Evolutionary conservation across 2,113 vertebrate species (phyloP).

Genomic region (Symphodus melops): DNA sequence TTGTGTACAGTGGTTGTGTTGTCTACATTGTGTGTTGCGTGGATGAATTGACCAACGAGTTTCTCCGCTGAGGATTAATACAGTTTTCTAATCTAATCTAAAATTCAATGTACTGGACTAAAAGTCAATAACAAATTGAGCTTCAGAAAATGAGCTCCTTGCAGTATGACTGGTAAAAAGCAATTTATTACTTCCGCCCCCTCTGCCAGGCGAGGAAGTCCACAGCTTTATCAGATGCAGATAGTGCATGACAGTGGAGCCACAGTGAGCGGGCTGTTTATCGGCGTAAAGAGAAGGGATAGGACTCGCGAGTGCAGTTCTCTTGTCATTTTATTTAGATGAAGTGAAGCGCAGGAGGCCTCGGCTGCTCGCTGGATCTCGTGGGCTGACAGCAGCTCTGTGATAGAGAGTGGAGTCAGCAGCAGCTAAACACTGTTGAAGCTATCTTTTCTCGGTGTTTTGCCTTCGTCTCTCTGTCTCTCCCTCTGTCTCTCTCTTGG

Average conservation of each 20-base stretch:
- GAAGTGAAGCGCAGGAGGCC: constrained; percentile 17
- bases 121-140: constrained; percentile 18
- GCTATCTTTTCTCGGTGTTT: constrained; percentile 23
- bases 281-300: constrained; percentile 75
- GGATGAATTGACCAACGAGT: too few species aligned
- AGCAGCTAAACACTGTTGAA: constrained; percentile 15
- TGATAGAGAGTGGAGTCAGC: constrained; percentile 35
- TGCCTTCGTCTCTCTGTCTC: constrained; percentile 20
- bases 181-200: not conserved
- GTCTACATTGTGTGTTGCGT: too few species aligned
- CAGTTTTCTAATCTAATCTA: not conserved
- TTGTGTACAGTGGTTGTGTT: too few species aligned
- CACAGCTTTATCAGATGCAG: constrained; percentile 39
- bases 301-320: constrained; percentile 81
- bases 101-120: not conserved
- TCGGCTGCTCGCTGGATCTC: not conserved
- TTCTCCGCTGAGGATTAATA: too few species aligned
- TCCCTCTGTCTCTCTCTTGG: constrained; percentile 14
- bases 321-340: constrained; percentile 87
- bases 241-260: constrained; percentile 24
- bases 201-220: not conserved
- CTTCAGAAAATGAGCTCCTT: constrained; percentile 3
- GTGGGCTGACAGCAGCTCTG: constrained; percentile 31
- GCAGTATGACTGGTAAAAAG: constrained; percentile 17
- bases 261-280: constrained; percentile 68